Base-by-base conservation (phyloP, 2,113 vertebrate species). In the Chaetura pelagica region DNA sequence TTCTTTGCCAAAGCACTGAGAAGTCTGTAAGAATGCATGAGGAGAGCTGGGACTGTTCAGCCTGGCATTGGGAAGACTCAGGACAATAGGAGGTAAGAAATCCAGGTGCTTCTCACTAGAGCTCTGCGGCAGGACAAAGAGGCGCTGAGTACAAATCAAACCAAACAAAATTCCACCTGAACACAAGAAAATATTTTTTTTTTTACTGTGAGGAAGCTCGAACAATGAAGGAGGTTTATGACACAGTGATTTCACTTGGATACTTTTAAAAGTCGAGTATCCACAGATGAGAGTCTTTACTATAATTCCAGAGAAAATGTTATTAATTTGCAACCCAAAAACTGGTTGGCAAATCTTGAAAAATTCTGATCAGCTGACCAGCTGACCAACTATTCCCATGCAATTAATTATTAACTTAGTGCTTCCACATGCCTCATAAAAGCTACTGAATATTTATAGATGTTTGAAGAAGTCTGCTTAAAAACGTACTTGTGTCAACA, bases 11-110 rank as follows among this genome's bases (percentile, higher is more conserved):
- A 58, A 54, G 10, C 9, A 44, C 30, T 67, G n/a, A 84, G 30
- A 80, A 67, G 5, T 5, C 23, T 29, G 10, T 32, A 48, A 66
- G 14, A 42, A 40, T 0, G 0, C 19, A n/a, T 22, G 14, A 64
- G 30, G 32, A 42, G 4, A 38, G 6, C 4, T 49, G 49, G 35
- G 6, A 35, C 26, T 80, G 19, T 20, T 69, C 55, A 44, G 5
- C 12, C 46, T 72, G n/a, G 15, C 51, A 32, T 58, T 58, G 19
- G 14, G n/a, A 59, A 81, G 15, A 4, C 13, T 42, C 9, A 66
- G 42, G 48, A 11, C 1, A 19, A 29, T 12, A 40, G 35, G 34
- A 87, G 10, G 10, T 32, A 51, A 35, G 32, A 72, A 30, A 62
- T 22, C 12, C 52, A 62, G 29, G 22, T 3, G 18, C 2, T 42